Conservation (phyloP, 1,140 invertebrate species). For the Heliconius himera region DNA sequence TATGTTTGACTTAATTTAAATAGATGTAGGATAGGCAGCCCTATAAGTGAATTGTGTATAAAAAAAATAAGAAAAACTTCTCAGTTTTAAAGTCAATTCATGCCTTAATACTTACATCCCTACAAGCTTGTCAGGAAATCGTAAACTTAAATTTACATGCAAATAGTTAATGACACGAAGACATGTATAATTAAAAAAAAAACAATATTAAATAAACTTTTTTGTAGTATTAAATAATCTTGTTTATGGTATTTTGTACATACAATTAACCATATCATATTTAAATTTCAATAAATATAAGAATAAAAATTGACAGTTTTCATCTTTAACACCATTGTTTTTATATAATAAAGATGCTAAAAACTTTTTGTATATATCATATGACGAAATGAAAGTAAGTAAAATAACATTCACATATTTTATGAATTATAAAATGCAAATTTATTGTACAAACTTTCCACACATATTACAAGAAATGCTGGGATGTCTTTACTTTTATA, state of each 20-base stretch:
- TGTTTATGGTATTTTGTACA: no score
- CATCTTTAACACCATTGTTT: no score
- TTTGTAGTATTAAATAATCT: neutral
- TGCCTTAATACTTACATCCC: no score
- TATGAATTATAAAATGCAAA: no score
- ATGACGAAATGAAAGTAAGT: neutral
- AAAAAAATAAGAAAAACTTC: neutral
- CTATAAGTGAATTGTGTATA: neutral
- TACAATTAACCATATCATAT: no score
- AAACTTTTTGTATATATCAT: neutral
- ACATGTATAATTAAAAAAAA: neutral
- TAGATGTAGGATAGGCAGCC: neutral
- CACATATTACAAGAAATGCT: neutral
- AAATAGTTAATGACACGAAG: no score
- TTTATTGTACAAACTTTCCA: neutral
- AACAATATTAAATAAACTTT: neutral
- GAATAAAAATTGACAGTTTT: no score
- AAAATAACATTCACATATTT: neutral
- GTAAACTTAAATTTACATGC: no score
- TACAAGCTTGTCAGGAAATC: no score
- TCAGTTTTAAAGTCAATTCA: neutral
- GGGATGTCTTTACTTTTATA: slow-evolving; percentile 1
- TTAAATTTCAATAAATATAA: no score
- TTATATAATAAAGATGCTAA: neutral
- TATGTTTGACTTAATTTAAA: neutral